These are phyloP conservation scores for Drosophila longiperda DNA, from an alignment of 2,888 invertebrate species.

Conservation along the genomic window DNA sequence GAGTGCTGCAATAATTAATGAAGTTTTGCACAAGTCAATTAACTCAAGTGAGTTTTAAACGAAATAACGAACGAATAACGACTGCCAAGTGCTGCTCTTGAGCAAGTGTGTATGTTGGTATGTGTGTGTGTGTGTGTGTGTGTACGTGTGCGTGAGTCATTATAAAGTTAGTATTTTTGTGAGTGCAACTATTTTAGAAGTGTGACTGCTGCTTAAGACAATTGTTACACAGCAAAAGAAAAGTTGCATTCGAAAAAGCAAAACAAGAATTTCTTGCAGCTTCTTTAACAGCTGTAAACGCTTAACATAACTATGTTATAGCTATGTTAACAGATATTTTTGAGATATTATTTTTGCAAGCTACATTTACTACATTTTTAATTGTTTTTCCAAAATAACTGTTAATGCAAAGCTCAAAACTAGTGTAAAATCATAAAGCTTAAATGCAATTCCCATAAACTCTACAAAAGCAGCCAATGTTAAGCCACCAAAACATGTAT, in stretches of 20 bases:
- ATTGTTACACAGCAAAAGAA: background rate
- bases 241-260: background rate
- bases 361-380: background rate
- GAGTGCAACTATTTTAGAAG: background rate
- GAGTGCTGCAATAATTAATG: constrained; percentile 41
- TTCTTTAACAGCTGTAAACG: background rate
- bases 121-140: background rate
- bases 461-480: constrained; percentile 7
- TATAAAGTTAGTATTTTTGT: background rate
- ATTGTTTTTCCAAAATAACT: background rate
- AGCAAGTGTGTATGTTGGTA: background rate
- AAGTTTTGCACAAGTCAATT: constrained; percentile 34
- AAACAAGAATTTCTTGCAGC: background rate
- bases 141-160: background rate
- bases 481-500: constrained; percentile 10
- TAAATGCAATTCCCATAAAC: constrained; percentile 51
- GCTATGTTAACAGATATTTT: background rate
- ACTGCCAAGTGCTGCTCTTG: background rate
- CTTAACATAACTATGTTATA: background rate
- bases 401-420: background rate
- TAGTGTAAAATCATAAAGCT: constrained; percentile 30
- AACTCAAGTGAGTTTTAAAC: constrained; percentile 9
- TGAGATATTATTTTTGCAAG: background rate
- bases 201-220: background rate
- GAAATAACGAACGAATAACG: constrained; percentile 1